Conservation (phyloP, 2,888 invertebrate species). For the Calliscelio sp. region DNA sequence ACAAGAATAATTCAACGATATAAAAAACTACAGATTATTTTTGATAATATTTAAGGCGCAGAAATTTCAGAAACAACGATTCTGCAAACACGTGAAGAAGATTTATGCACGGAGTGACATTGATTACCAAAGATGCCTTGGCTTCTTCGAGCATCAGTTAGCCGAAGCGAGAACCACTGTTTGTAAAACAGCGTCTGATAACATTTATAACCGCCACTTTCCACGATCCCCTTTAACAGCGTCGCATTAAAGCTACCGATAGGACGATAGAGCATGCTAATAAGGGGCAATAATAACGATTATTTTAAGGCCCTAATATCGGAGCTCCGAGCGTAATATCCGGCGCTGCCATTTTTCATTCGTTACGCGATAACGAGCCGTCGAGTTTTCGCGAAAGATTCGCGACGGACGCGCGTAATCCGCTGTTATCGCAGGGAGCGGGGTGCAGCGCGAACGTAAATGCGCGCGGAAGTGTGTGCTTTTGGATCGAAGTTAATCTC, state of each 20-base stretch:
- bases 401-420: conserved; percentile 70
- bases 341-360: conserved; percentile 79
- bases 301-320: conserved; percentile 79
- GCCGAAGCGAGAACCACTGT: conserved; percentile 78
- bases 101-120: conserved; percentile 26
- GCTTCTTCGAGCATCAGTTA: conserved; percentile 7
- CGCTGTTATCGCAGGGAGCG: conserved; percentile 56
- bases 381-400: conserved; percentile 71
- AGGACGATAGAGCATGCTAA: conserved; percentile 83
- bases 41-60: too few relatives aligned
- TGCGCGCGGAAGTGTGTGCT: conserved; percentile 41
- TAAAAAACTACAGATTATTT: too few relatives aligned
- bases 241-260: conserved; percentile 80
- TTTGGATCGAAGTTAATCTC: conserved; percentile 68
- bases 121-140: conserved; percentile 28
- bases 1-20: too few relatives aligned
- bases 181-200: conserved; percentile 81
- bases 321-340: conserved; percentile 76
- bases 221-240: conserved; percentile 78
- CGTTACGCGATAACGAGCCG: conserved; percentile 75
- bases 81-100: not conserved
- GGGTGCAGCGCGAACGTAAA: conserved; percentile 24
- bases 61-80: too few relatives aligned
- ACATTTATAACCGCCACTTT: conserved; percentile 81
- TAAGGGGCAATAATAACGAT: conserved; percentile 82